Evolutionary conservation across 2,797 vertebrate species (phyloP).

Genomic region (Sebastes minor): DNA sequence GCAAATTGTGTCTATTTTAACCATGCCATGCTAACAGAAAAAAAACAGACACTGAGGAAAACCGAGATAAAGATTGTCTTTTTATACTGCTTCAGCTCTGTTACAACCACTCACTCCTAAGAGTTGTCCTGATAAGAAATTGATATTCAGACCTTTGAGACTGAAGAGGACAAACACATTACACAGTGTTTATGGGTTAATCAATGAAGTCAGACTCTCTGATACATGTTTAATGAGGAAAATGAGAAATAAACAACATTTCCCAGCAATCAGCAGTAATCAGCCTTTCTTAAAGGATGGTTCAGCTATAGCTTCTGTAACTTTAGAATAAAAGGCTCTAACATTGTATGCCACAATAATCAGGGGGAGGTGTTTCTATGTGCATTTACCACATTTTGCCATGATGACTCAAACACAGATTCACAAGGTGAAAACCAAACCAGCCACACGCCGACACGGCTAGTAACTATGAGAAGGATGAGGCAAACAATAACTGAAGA

Average conservation of each 20-base stretch:
- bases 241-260: neutral
- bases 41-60: neutral
- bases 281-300: neutral
- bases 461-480: neutral
- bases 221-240: neutral
- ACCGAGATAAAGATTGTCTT: constrained; percentile 1
- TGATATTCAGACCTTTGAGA: constrained; percentile 26
- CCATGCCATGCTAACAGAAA: neutral
- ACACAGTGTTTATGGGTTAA: constrained; percentile 28
- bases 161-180: constrained; percentile 32
- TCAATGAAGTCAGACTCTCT: constrained; percentile 16
- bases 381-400: neutral
- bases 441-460: neutral
- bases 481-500: neutral
- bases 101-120: constrained; percentile 6
- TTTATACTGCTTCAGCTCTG: constrained; percentile 20
- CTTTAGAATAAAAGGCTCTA: neutral
- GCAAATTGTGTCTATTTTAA: constrained; percentile 58
- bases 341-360: neutral
- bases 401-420: neutral
- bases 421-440: neutral
- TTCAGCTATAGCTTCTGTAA: neutral
- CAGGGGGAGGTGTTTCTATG: neutral
- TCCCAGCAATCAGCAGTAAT: neutral
- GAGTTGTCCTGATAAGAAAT: constrained; percentile 15